phyloP scores from a whole-genome alignment of 2,113 vertebrate species.

The Lepus americanus region DNA sequence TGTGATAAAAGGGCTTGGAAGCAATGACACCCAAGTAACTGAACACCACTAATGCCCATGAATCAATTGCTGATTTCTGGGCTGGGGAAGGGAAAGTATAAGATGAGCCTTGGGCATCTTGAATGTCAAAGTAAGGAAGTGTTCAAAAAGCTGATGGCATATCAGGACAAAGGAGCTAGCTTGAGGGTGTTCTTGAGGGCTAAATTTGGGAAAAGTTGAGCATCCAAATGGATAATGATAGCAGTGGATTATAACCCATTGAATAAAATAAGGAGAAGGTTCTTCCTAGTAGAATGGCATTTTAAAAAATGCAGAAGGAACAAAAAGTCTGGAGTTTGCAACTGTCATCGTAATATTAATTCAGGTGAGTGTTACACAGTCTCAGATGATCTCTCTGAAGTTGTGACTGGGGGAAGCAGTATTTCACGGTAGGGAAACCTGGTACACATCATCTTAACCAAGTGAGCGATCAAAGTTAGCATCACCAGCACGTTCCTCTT shows the following conservation, averaged over 20 bases:
- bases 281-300: not conserved
- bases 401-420: not conserved
- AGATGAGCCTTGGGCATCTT: not conserved
- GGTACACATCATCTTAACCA: not conserved
- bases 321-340: not conserved
- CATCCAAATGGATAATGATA: not conserved
- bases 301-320: slow-evolving; percentile 6
- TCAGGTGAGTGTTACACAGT: not conserved
- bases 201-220: slow-evolving; percentile 8
- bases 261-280: not conserved
- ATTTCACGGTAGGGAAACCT: not conserved
- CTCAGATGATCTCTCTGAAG: not conserved
- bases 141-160: not conserved
- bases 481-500: not conserved
- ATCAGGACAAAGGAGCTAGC: not conserved
- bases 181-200: not conserved
- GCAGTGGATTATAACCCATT: not conserved
- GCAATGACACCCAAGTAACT: not conserved
- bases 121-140: not conserved
- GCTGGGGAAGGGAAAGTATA: not conserved
- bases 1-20: not conserved
- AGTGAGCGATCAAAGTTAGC: not conserved
- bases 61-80: not conserved
- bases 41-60: not conserved
- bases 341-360: not conserved